Conservation (phyloP, 1,140 invertebrate genomes). For the Drosophila littoralis region DNA sequence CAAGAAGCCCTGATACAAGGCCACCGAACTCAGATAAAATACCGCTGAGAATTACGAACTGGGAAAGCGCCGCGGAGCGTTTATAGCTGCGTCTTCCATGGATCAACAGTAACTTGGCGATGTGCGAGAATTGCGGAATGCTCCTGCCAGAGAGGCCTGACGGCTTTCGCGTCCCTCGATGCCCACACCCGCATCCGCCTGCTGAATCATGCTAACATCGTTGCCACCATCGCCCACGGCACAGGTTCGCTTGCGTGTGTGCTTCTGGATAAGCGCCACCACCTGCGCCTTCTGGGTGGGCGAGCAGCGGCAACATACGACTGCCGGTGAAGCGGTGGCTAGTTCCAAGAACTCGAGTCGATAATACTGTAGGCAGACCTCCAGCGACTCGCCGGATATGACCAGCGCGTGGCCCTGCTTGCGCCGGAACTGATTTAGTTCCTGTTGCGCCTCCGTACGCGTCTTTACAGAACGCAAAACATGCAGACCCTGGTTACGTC, state of each 20-base stretch:
- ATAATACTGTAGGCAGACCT: constrained; percentile 97
- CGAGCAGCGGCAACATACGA: constrained; percentile 98
- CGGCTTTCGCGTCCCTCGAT: constrained; percentile 97
- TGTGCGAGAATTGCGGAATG: constrained; percentile 95
- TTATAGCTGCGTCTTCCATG: constrained; percentile 98
- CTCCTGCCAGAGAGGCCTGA: constrained; percentile 98
- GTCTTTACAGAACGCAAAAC: constrained; percentile 88
- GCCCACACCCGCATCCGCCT: constrained; percentile 97
- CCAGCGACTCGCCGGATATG: constrained; percentile 96
- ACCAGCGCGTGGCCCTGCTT: constrained; percentile 95
- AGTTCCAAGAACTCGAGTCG: constrained; percentile 98
- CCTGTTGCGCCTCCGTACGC: constrained; percentile 95
- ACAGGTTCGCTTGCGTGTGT: constrained; percentile 93
- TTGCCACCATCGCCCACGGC: constrained; percentile 95
- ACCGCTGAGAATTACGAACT: constrained; percentile 99
- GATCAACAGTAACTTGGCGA: constrained; percentile 94
- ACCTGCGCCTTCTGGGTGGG: constrained; percentile 99
- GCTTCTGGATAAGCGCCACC: constrained; percentile 94
- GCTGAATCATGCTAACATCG: constrained; percentile 97
- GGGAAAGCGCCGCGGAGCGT: constrained; percentile 96
- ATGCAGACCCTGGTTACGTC: constrained; percentile 88
- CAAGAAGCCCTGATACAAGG: constrained; percentile 98
- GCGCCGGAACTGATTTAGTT: constrained; percentile 95
- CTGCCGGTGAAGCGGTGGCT: constrained; percentile 95
- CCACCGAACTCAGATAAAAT: constrained; percentile 98